Percentiles rank a stretch among this genome's conserved stretches.
These are phyloP conservation scores for Poecilia velifera DNA, from an alignment of 2,797 vertebrate species.

Conservation along the genomic window DNA sequence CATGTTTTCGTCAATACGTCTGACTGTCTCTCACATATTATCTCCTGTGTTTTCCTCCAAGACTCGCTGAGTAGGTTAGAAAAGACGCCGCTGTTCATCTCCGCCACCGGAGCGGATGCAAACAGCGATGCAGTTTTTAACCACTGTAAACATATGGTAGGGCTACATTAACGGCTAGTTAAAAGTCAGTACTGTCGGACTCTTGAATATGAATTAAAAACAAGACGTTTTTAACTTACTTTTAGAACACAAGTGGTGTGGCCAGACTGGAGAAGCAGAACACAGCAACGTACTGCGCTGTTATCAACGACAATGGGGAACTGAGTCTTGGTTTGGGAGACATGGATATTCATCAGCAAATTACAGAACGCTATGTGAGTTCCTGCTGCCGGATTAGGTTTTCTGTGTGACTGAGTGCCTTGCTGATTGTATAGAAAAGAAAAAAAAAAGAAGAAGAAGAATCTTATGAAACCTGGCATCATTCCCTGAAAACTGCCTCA, in stretches of 20 bases:
- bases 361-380: conserved; percentile 87
- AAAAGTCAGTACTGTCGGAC: neutral
- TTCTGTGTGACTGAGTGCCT: neutral
- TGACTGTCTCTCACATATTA: conserved; percentile 2
- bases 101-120: conserved; percentile 85
- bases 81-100: conserved; percentile 83
- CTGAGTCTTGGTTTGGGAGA: conserved; percentile 88
- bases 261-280: conserved; percentile 78
- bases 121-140: conserved; percentile 82
- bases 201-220: neutral
- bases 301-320: conserved; percentile 85
- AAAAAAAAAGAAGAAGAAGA: too few species aligned
- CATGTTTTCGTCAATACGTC: neutral
- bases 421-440: neutral
- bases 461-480: neutral
- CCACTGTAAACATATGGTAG: conserved; percentile 89
- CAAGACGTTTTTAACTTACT: conserved; percentile 7
- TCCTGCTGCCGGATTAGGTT: neutral
- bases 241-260: conserved; percentile 84
- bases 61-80: conserved; percentile 89
- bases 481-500: neutral
- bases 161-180: conserved; percentile 18
- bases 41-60: conserved; percentile 47
- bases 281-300: conserved; percentile 90
- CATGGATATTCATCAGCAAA: conserved; percentile 90